Evolutionary conservation across 92 coral and sea anemone species (phyloP), one percentile per base, ranked within the genome.

Genomic region (Pocillopora grandis): DNA sequence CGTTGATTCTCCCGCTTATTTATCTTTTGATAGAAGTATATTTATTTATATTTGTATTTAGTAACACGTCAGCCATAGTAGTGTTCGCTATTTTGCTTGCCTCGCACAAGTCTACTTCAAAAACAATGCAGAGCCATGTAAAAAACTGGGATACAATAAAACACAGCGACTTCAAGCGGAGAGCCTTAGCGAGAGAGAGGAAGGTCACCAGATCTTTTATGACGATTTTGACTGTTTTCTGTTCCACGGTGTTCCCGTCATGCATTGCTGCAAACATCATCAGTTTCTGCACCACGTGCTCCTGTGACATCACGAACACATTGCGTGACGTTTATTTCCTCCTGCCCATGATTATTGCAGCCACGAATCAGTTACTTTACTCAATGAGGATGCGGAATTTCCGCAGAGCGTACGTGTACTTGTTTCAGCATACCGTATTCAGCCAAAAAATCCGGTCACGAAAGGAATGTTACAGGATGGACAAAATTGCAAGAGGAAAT

Each of bases 351-450:
- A 56, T 27, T 5, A 79, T 66, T 27, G 20, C 75, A 52, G 84
- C 75, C 65, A 49, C 63, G 14, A 79, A 79, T 67, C 84, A 67
- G 6, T 56, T 79, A 17, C 83, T 79, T 23, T 79, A 79, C 84
- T 70, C 75, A 5, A 19, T 66, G 84, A 79, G 84, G 21, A 79
- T 79, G 84, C 52, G 65, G 55, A 79, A 66, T 68, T 79, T 79
- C 68, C 84, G 84, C 42, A 79, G 62, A 68, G 84, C 84, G 20
- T 79, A 66, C 23, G 21, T 64, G 49, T 66, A 66, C 10, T 55
- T 79, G n/a, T 55, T 79, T 9, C 33, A 15, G 19, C 16, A 65
- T 11, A 9, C 73, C 57, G 14, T 33, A 56, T 52, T 60, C 52
- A 42, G 52, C n/a, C 60, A 57, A 16, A 68, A 67, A 16, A 36